Percentiles rank a stretch among this genome's conserved stretches.
Evolutionary conservation across 2,113 vertebrate species (phyloP).

Genomic region (Suncus etruscus): DNA sequence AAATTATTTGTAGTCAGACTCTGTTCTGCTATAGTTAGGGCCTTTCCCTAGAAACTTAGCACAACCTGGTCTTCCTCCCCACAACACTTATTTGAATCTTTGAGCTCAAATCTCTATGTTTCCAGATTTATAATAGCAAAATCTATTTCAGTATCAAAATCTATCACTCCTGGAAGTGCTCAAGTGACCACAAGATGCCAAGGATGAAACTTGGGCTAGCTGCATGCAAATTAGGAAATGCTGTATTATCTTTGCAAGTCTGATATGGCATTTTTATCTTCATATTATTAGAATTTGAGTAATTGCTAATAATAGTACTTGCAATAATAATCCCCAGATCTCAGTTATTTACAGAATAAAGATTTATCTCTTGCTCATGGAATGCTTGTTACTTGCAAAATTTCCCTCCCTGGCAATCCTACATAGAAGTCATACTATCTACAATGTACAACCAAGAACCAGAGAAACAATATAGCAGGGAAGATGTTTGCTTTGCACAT

Average conservation of each 20-base stretch:
- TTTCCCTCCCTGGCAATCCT: background rate
- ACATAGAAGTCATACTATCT: background rate
- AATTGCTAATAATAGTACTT: slow-evolving; percentile 25
- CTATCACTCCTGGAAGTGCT: too few relatives aligned
- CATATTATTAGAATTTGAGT: background rate
- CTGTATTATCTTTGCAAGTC: too few relatives aligned
- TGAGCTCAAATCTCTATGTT: background rate
- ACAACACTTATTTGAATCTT: too few relatives aligned
- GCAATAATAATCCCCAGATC: background rate
- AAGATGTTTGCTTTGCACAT: too few relatives aligned
- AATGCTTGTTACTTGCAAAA: background rate
- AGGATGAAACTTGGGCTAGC: too few relatives aligned
- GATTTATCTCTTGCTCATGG: background rate
- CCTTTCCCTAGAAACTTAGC: background rate
- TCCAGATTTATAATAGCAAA: background rate
- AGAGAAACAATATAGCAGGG: background rate
- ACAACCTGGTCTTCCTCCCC: background rate
- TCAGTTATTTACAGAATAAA: slow-evolving; percentile 11
- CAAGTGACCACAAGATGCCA: too few relatives aligned
- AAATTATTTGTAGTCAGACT: background rate
- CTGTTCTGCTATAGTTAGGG: background rate
- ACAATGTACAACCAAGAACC: background rate
- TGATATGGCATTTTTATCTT: slow-evolving; percentile 31
- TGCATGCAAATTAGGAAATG: too few relatives aligned
- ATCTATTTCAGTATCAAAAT: background rate